Percentiles rank a stretch among this genome's conserved stretches.
Conservation (phyloP, 2,888 invertebrate species). For the Lepidonotus clava region DNA sequence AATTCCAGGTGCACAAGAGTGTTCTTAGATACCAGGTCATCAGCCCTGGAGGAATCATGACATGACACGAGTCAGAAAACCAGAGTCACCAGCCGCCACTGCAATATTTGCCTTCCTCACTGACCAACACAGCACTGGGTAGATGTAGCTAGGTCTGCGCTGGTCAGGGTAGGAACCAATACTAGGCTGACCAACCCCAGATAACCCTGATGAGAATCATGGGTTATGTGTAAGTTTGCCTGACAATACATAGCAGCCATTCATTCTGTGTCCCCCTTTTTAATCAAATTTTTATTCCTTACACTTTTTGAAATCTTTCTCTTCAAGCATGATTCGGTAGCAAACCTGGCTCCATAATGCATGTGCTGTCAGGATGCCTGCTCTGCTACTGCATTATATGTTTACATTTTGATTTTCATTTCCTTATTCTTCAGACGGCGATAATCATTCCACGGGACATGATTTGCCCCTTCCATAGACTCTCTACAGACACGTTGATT, state of each 20-base stretch:
- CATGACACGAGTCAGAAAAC: too few species aligned
- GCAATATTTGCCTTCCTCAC: neutral
- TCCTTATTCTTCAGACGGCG: slow-evolving; percentile 34
- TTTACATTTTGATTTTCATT: neutral
- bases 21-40: too few species aligned
- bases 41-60: too few species aligned
- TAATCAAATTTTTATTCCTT: neutral
- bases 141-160: neutral
- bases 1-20: too few species aligned
- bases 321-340: slow-evolving; percentile 25
- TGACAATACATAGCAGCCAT: neutral
- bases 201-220: neutral
- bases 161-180: neutral
- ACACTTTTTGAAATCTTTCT: neutral
- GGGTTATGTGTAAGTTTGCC: neutral
- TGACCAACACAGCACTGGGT: neutral
- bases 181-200: neutral
- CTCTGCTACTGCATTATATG: neutral
- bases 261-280: neutral
- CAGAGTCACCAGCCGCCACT: neutral
- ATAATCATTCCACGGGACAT: neutral
- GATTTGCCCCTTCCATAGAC: neutral
- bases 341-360: neutral
- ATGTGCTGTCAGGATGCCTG: slow-evolving; percentile 23
- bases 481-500: neutral